Evolutionary conservation across 2,113 vertebrate genomes (phyloP).

Genomic region (Cacatua alba): DNA sequence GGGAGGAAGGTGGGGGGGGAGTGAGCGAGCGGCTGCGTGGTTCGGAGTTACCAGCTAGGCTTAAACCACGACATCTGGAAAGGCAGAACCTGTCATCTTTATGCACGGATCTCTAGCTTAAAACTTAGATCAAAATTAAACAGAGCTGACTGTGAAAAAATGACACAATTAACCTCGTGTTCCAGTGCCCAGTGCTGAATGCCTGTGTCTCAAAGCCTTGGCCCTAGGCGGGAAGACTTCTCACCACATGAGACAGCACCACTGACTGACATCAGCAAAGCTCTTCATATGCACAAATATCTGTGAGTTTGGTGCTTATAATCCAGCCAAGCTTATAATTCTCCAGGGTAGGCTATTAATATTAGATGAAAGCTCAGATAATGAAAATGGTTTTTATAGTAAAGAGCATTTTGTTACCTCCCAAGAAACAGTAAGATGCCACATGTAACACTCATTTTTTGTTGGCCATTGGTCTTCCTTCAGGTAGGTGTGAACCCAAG

Average conservation of each 20-base stretch:
- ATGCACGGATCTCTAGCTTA: not conserved
- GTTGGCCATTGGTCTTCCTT: not conserved
- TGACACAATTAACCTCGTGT: not conserved
- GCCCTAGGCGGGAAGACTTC: not conserved
- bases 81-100: not conserved
- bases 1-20: too few relatives aligned
- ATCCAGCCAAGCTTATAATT: not conserved
- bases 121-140: not conserved
- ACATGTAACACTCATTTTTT: not conserved
- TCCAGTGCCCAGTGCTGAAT: not conserved
- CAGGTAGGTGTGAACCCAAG: not conserved
- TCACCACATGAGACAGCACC: too few relatives aligned
- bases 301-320: fast-evolving
- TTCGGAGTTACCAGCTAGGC: too few relatives aligned
- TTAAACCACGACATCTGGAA: not conserved
- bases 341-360: not conserved
- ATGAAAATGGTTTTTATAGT: not conserved
- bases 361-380: not conserved
- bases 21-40: too few relatives aligned
- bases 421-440: not conserved
- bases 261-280: not conserved
- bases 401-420: not conserved
- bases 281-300: not conserved
- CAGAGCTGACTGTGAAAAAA: not conserved
- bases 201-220: not conserved